Conservation (phyloP, 2,113 vertebrate genomes). For the Ophthalmolycus amberensis region DNA sequence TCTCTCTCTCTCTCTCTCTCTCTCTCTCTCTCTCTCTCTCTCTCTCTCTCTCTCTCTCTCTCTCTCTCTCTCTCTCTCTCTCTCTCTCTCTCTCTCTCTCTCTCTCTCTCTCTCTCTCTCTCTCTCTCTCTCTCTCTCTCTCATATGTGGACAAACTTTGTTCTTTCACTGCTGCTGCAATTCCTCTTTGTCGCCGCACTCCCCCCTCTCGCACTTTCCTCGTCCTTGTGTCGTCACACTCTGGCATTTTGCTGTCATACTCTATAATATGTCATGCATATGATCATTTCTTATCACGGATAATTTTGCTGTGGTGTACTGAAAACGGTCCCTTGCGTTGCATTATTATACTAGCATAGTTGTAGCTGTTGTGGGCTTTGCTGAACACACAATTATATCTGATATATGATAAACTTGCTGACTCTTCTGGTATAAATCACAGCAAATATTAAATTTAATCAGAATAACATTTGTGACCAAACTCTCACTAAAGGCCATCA, state of each 20-base stretch:
- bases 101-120: too few species aligned
- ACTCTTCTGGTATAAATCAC: not conserved
- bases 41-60: too few species aligned
- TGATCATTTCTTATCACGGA: slow-evolving; percentile 25
- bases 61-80: not conserved
- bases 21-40: slow-evolving; percentile 2
- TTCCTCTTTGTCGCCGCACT: slow-evolving; percentile 59
- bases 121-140: not conserved
- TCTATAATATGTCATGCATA: not conserved
- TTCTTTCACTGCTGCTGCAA: slow-evolving; percentile 41
- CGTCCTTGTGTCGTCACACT: slow-evolving; percentile 26
- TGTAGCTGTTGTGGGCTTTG: not conserved
- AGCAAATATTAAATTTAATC: not conserved
- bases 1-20: not conserved
- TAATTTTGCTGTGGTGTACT: slow-evolving; percentile 12
- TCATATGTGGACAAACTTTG: slow-evolving; percentile 57
- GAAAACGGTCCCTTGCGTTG: slow-evolving; percentile 3
- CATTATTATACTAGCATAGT: not conserved
- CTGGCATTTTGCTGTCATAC: slow-evolving; percentile 19
- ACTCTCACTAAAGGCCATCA: too few species aligned
- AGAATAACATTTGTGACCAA: not conserved
- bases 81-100: slow-evolving; percentile 11
- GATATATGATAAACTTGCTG: not conserved
- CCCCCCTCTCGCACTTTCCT: slow-evolving; percentile 1
- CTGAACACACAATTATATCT: slow-evolving; percentile 9